phyloP scores from a whole-genome alignment of 2,888 invertebrate species.

The Zaprionus lineosus region DNA sequence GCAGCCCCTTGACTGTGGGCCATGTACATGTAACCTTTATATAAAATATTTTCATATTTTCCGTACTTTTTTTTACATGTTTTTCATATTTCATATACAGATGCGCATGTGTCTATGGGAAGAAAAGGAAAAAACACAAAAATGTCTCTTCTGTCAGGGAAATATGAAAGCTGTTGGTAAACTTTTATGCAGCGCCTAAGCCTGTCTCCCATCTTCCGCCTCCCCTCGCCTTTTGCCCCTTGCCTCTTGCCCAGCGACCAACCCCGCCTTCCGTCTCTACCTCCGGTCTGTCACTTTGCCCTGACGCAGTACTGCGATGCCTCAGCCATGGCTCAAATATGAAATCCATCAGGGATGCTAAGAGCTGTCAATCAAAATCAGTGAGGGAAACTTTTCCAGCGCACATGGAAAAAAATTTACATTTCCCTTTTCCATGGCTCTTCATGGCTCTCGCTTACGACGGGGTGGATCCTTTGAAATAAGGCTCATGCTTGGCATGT shows the following conservation, averaged over 20 bases:
- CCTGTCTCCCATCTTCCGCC: conserved; percentile 28
- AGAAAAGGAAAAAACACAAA: conserved; percentile 13
- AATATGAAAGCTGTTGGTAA: conserved; percentile 73
- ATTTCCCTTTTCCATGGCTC: conserved; percentile 58
- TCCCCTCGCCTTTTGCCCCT: conserved; percentile 1
- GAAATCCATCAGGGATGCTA: conserved; percentile 82
- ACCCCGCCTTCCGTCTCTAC: conserved; percentile 33
- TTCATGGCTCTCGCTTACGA: conserved; percentile 6
- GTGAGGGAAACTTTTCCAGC: conserved; percentile 77
- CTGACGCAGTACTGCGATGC: conserved; percentile 33
- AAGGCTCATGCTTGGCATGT: conserved; percentile 57
- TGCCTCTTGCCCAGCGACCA: conserved; percentile 1
- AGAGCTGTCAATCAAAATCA: conserved; percentile 82
- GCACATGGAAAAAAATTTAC: conserved; percentile 60
- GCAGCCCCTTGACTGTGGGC: conserved; percentile 33
- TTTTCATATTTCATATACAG: conserved; percentile 46
- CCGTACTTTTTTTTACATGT: too few species aligned
- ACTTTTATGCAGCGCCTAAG: conserved; percentile 69
- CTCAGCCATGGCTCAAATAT: conserved; percentile 73
- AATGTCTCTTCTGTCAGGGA: conserved; percentile 63
- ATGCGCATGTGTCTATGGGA: conserved; percentile 39
- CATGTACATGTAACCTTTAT: conserved; percentile 9
- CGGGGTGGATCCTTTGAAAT: conserved; percentile 53
- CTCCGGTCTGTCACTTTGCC: conserved; percentile 52
- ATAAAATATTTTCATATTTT: conserved; percentile 35